These are phyloP conservation scores for Coelinius sp. DNA, from an alignment of 2,888 invertebrate genomes.

Conservation along the genomic window DNA sequence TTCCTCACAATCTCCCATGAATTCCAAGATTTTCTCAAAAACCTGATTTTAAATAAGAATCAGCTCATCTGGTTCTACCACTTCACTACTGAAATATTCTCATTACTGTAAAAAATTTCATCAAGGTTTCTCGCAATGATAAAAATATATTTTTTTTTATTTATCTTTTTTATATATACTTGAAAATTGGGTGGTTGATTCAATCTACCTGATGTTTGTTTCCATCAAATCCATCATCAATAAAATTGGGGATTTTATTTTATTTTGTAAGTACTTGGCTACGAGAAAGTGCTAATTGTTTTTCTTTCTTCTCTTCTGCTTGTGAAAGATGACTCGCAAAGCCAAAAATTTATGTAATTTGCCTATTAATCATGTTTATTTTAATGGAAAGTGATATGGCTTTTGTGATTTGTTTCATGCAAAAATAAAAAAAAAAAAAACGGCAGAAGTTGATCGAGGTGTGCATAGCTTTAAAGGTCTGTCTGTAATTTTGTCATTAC, in stretches of 20 bases:
- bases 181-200: conserved; percentile 67
- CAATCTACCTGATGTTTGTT: conserved; percentile 63
- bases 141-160: conserved; percentile 35
- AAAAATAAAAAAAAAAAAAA: conserved; percentile 60
- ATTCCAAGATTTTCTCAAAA: conserved; percentile 5
- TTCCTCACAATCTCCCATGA: background rate
- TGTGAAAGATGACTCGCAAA: conserved; percentile 44
- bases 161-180: conserved; percentile 62
- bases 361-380: conserved; percentile 1
- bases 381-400: conserved; percentile 49
- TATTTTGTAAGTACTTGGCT: conserved; percentile 67
- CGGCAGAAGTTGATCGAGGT: conserved; percentile 93
- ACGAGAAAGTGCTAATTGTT: conserved; percentile 5
- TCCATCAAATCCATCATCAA: conserved; percentile 46
- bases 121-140: conserved; percentile 14
- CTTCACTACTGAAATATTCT: background rate
- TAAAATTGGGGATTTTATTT: conserved; percentile 46
- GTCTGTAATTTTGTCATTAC: conserved; percentile 63
- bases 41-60: background rate
- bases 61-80: background rate
- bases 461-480: conserved; percentile 94
- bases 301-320: conserved; percentile 9
- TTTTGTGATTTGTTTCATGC: conserved; percentile 76
- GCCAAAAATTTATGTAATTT: conserved; percentile 52
- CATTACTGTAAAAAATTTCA: background rate